Conservation (phyloP, 2,113 vertebrate species). For the Ailurus styani region DNA sequence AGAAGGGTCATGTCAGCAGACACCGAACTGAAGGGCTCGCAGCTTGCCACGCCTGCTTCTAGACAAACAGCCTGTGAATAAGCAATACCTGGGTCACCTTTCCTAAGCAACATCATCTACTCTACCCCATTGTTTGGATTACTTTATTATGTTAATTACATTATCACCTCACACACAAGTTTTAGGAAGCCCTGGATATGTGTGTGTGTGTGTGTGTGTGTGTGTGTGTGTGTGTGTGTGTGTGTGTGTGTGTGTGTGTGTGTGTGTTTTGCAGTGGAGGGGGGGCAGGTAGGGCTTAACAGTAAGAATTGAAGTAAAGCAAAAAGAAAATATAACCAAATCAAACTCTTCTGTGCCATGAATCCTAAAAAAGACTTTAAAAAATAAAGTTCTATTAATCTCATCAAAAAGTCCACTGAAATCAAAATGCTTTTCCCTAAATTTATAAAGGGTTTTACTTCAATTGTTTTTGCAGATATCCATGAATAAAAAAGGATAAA, state of each 20-base stretch:
- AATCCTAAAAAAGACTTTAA: not conserved
- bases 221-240: not conserved
- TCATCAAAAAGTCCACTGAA: not conserved
- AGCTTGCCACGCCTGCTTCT: not conserved
- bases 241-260: not conserved
- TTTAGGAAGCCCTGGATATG: not conserved
- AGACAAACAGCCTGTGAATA: not conserved
- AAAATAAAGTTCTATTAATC: not conserved
- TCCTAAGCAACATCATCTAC: not conserved
- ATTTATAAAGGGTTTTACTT: not conserved
- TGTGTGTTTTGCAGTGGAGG: no score
- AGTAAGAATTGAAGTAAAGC: not conserved
- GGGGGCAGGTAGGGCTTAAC: not conserved
- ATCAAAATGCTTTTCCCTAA: not conserved
- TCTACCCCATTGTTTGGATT: not conserved
- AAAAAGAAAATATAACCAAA: not conserved
- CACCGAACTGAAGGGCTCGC: not conserved
- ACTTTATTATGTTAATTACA: not conserved
- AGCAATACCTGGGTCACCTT: not conserved
- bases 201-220: not conserved
- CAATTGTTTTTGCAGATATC: not conserved
- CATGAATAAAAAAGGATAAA: not conserved
- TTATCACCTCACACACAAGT: not conserved
- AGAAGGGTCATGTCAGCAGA: not conserved
- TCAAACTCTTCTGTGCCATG: not conserved